phyloP scores from a whole-genome alignment of 2,113 vertebrate species.

The Ctenodactylus gundi region DNA sequence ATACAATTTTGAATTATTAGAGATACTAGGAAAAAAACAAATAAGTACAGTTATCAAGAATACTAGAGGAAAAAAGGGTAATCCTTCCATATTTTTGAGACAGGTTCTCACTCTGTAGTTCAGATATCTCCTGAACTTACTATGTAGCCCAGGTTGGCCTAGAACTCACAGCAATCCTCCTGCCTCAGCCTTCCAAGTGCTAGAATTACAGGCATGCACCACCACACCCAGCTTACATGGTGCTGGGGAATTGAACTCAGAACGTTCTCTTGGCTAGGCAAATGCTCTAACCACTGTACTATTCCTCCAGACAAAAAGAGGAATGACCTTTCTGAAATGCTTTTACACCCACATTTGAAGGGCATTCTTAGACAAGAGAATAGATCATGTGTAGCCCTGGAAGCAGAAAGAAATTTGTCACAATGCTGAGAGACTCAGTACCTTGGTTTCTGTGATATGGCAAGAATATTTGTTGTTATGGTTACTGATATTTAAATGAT shows the following conservation, averaged over 20 bases:
- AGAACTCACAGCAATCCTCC: no score
- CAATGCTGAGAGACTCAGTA: neutral
- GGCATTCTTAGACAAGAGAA: neutral
- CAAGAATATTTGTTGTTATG: neutral
- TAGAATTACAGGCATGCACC: no score
- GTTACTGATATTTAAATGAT: conserved; percentile 50
- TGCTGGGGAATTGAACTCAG: no score
- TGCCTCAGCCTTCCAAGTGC: no score
- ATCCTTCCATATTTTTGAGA: no score
- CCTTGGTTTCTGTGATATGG: neutral
- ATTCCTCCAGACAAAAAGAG: no score
- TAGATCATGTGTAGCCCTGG: neutral
- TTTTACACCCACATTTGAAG: conserved; percentile 29
- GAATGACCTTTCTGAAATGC: neutral
- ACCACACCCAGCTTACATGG: no score
- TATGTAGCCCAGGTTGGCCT: no score
- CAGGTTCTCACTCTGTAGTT: no score
- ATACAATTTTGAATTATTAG: neutral
- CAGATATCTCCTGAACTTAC: no score
- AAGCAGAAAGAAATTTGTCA: neutral
- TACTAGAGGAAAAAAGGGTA: neutral
- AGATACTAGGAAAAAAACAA: conserved; percentile 21
- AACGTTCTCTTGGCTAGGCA: no score
- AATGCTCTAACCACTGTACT: no score
- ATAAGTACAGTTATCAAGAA: neutral